Evolutionary conservation across 2,888 invertebrate species (phyloP), one percentile per base, ranked within the genome.

Genomic region (Gasteruption jaculator): DNA sequence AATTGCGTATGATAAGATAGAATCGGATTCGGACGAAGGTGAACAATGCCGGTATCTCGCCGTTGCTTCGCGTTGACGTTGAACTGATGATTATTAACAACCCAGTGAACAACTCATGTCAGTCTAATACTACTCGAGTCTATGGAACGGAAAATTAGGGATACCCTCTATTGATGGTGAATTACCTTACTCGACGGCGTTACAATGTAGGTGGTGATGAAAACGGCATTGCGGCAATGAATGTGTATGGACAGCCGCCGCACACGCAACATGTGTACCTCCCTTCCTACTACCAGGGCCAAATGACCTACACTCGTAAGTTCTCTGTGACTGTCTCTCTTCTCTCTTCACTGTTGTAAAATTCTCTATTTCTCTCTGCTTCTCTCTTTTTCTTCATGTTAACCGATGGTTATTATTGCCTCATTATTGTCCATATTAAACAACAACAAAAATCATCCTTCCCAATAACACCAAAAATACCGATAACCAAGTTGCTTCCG

Each of bases 271-370:
- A 86, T 75, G 80, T 86, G 76, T 85, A 85, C 76, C 82, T 86
- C 73, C 86, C 86, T 68, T 86, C 83, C 81, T 86, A 83, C 81
- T 79, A 77, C 71, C 85, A 84, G 76, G 86, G 86, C 74, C 82
- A 83, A 75, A 80, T 81, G 74, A 79, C 82, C 73, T 79, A 83
- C 68, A 82, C 81, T 73, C 80, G 86, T 86, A 86, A 86, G 86
- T 86, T 71, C 58, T 67, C 57, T 61, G 57, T 61, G 63, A 53
- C 57, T 58, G 50, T 61, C 57, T 57, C 56, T 53, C 51, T 18
- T 25, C 36, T 27, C 27, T 25, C 27, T 37, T 37, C n/a, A n/a
- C n/a, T n/a, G n/a, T n/a, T n/a, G n/a, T n/a, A n/a, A n/a, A n/a
- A n/a, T n/a, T 46, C 32, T 47, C 35, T 48, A 38, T 49, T 41